phyloP scores from a whole-genome alignment of 2,797 vertebrate genomes.

The Neomorphus geoffroyi region DNA sequence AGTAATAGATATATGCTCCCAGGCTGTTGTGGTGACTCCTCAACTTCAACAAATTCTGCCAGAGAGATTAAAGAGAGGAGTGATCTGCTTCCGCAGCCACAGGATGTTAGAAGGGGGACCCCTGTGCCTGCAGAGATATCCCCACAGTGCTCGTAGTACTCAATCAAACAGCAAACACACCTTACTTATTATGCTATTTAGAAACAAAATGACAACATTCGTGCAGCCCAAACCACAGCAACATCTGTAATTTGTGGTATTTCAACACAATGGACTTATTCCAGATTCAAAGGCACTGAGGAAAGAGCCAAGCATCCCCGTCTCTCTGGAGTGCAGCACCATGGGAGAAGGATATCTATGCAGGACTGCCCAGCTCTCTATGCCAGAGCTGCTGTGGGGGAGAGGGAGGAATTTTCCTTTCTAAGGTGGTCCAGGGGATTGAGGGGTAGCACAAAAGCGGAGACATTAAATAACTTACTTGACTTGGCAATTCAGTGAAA shows the following conservation, averaged over 20 bases:
- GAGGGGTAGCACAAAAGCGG: neutral
- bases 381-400: neutral
- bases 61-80: no score
- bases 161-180: neutral
- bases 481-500: neutral
- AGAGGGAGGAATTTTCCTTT: neutral
- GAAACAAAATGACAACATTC: neutral
- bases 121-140: neutral
- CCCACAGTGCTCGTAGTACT: neutral
- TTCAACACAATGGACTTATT: neutral
- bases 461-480: neutral
- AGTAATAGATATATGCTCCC: neutral
- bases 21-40: neutral
- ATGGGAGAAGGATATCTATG: accelerated
- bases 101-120: neutral
- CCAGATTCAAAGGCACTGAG: neutral
- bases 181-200: neutral
- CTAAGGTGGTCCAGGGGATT: neutral
- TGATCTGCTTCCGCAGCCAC: neutral
- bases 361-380: neutral
- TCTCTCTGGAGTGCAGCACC: neutral
- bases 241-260: neutral
- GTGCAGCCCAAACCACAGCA: neutral
- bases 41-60: neutral
- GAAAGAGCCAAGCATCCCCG: neutral